Evolutionary conservation across 2,888 invertebrate species (phyloP), one percentile per base, ranked within the genome.

Genomic region (Anarsia innoxiella): DNA sequence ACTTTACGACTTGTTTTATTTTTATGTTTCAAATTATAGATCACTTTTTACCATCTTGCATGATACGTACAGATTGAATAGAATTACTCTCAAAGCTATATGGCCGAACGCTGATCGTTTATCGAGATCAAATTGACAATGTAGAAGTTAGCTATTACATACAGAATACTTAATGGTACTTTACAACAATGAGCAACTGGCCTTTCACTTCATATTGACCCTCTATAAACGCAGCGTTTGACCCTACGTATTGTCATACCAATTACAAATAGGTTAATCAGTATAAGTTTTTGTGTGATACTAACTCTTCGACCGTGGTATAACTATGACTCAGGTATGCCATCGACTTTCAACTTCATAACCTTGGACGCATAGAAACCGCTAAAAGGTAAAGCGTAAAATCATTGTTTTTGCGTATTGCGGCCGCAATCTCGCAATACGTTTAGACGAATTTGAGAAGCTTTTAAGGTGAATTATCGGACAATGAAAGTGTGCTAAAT

Each of bases 261-360:
- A 13, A 28, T 30, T 14, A 14, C 13, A 29, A 29, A 26, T 25
- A 33, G 33, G 33, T 33, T 12, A 27, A n/a, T n/a, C n/a, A n/a
- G n/a, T n/a, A n/a, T n/a, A n/a, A n/a, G 28, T 32, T 37, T 46
- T 45, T 23, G 43, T 45, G 33, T 31, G 34, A 26, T 36, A 41
- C 34, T 34, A 41, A 37, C 23, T 31, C 19, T 19, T 19, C 8
- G 19, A 19, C 31, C 28, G 32, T 32, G 31, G 29, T 23, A 23
- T 23, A 31, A 31, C 12, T 23, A 12, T 23, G 31, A 31, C 31
- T 31, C 19, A 31, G n/a, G n/a, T n/a, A n/a, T n/a, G n/a, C n/a
- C n/a, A n/a, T n/a, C n/a, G n/a, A n/a, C n/a, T n/a, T n/a, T n/a
- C n/a, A n/a, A n/a, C n/a, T n/a, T n/a, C n/a, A n/a, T n/a, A n/a